phyloP scores from a whole-genome alignment of 1,140 invertebrate species.

The Papilio polyxenes region DNA sequence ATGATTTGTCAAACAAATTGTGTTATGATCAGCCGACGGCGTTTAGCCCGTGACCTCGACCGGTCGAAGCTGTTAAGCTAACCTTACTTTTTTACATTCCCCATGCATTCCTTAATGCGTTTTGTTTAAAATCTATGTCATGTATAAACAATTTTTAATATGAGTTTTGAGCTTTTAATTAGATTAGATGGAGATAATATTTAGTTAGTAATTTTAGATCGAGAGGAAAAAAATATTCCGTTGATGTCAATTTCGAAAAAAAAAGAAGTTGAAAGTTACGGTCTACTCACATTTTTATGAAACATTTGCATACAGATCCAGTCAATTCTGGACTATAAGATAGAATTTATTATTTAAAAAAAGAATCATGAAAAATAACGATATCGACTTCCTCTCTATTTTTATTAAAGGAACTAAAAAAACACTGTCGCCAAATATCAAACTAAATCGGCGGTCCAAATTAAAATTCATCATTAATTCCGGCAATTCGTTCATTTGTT shows the following conservation, averaged over 20 bases:
- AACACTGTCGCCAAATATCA: constrained; percentile 16
- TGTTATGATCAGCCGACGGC: neutral
- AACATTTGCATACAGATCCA: no score
- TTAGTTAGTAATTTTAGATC: no score
- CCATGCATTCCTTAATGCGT: neutral
- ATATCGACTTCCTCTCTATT: constrained; percentile 8
- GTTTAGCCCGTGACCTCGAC: neutral
- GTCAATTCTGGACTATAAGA: neutral
- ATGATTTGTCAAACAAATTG: neutral
- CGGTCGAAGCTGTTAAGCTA: neutral
- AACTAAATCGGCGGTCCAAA: constrained; percentile 13
- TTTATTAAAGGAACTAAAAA: neutral
- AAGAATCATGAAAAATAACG: neutral
- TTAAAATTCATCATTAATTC: constrained; percentile 12
- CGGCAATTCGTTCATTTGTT: neutral
- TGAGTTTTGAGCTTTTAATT: no score
- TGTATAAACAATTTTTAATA: neutral
- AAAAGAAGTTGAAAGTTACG: no score
- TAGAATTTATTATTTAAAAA: neutral
- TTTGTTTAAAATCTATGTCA: neutral
- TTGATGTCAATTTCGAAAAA: no score
- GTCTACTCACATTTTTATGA: no score
- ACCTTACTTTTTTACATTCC: neutral
- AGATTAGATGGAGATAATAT: no score
- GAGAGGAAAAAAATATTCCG: no score